A percentile compares a stretch with the other conserved stretches of the same genome.
These are phyloP conservation scores for Nasua narica DNA, from an alignment of 2,797 vertebrate genomes.

Conservation along the genomic window DNA sequence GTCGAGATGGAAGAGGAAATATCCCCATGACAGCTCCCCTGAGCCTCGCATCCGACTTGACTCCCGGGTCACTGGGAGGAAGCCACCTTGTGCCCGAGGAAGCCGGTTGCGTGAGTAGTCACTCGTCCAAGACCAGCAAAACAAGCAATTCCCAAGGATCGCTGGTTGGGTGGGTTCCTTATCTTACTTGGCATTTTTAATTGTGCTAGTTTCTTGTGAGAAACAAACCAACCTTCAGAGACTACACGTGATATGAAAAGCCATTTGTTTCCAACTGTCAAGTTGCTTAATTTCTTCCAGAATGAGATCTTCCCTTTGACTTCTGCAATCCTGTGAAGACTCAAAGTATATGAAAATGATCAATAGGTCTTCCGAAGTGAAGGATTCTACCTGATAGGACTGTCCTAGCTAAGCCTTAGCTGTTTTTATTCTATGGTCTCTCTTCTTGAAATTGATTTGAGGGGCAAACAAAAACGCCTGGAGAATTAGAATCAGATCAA, in stretches of 20 bases:
- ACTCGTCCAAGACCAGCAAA: not conserved
- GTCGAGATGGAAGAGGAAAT: not conserved
- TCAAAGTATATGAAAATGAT: not conserved
- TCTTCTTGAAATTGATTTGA: not conserved
- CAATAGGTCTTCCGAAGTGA: not conserved
- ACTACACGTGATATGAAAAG: constrained; percentile 8
- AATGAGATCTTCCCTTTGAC: not conserved
- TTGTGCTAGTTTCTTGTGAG: constrained; percentile 6
- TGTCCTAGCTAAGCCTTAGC: not conserved
- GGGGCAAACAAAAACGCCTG: not conserved
- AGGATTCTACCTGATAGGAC: not conserved
- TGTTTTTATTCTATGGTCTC: not conserved
- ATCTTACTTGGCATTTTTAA: constrained; percentile 1
- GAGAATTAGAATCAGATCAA: not conserved
- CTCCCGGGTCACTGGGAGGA: not conserved
- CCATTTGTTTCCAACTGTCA: not conserved
- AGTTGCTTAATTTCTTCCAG: not conserved
- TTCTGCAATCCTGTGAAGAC: not conserved
- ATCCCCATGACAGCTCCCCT: not conserved
- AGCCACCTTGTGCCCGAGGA: not conserved
- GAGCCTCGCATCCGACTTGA: not conserved
- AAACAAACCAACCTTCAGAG: constrained; percentile 19
- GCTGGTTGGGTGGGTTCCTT: not conserved
- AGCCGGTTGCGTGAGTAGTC: not conserved
- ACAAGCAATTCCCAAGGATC: not conserved